A percentile compares a stretch with the other conserved stretches of the same genome.
phyloP scores from a whole-genome alignment of 2,113 vertebrate genomes.

The Picathartes gymnocephalus region DNA sequence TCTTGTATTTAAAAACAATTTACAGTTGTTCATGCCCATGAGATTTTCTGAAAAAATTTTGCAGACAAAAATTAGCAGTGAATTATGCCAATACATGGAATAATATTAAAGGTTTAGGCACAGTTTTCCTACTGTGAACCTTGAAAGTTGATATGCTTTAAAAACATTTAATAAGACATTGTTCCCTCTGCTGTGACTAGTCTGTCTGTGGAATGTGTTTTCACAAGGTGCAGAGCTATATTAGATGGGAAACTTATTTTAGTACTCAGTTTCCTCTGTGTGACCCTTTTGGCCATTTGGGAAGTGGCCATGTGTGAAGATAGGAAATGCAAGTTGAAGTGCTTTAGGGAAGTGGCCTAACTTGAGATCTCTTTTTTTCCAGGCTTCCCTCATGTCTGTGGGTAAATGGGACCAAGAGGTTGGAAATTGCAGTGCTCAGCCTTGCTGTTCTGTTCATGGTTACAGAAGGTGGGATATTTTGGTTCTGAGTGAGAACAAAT shows the following conservation, averaged over 20 bases:
- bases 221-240: neutral
- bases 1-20: neutral
- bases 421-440: neutral
- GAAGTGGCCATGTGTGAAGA: neutral
- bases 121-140: neutral
- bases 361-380: neutral
- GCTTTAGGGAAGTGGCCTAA: neutral
- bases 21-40: neutral
- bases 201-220: neutral
- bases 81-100: neutral
- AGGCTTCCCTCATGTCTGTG: neutral
- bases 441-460: neutral
- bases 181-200: neutral
- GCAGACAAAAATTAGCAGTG: neutral
- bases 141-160: neutral
- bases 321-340: neutral
- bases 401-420: fast-evolving
- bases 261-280: neutral
- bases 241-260: neutral
- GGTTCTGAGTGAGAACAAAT: neutral
- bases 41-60: neutral
- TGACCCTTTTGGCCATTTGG: neutral
- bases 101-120: neutral
- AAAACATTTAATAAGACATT: neutral
- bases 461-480: neutral